Conservation (phyloP, 2,113 vertebrate genomes). For the Cranoglanis bouderius region DNA sequence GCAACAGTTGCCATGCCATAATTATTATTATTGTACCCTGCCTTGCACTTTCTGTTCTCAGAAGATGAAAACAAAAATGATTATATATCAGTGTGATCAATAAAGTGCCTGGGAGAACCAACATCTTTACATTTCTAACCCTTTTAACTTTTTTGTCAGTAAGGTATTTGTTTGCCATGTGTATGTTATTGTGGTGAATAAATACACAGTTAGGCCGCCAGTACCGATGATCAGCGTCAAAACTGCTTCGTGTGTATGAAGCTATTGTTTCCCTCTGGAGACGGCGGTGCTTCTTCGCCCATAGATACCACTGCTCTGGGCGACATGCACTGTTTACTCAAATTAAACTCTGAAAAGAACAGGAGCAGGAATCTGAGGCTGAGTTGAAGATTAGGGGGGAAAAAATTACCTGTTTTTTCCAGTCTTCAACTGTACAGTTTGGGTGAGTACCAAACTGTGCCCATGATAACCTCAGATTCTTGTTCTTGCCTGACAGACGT, state of each 20-base stretch:
- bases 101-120: constrained; percentile 16
- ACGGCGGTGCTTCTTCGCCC: neutral
- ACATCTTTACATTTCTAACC: neutral
- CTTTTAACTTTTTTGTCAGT: neutral
- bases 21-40: constrained; percentile 25
- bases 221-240: neutral
- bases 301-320: neutral
- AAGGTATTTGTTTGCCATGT: neutral
- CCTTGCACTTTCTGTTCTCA: constrained; percentile 41
- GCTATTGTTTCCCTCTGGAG: neutral
- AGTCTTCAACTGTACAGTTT: neutral
- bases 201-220: neutral
- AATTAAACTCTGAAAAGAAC: neutral
- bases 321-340: neutral
- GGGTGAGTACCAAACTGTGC: no score
- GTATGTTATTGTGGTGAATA: neutral
- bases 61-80: neutral
- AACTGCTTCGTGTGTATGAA: neutral
- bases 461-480: neutral
- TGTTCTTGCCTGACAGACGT: neutral
- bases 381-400: no score
- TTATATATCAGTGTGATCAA: constrained; percentile 27
- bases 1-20: neutral
- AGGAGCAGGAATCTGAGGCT: neutral
- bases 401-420: neutral